Conservation (phyloP, 2,113 vertebrate species). For the Urocynchramus pylzowi region DNA sequence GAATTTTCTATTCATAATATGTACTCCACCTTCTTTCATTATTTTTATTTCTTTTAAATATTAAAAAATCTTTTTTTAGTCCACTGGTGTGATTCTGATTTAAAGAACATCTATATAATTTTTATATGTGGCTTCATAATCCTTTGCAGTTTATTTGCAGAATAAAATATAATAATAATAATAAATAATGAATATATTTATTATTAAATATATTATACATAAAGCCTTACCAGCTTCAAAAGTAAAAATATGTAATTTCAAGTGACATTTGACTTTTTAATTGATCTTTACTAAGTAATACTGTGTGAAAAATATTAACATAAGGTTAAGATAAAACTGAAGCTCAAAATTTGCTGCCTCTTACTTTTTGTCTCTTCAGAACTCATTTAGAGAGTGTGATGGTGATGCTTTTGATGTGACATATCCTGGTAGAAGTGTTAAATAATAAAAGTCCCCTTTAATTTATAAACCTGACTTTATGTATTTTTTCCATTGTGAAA, state of each 20-base stretch:
- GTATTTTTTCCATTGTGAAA: neutral
- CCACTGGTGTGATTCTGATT: neutral
- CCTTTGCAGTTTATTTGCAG: neutral
- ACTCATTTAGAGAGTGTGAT: neutral
- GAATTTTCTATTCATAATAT: neutral
- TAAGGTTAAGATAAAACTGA: neutral
- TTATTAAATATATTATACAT: no score
- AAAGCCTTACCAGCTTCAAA: neutral
- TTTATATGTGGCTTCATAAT: neutral
- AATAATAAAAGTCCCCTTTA: neutral
- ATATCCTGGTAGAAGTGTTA: neutral
- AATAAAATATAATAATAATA: no score
- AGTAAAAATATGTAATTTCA: neutral
- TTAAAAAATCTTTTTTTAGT: neutral
- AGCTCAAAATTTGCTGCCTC: neutral
- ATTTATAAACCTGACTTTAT: neutral
- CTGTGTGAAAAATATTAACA: neutral
- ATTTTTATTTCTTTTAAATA: neutral
- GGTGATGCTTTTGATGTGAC: neutral
- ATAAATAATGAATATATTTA: no score
- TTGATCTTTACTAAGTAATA: neutral
- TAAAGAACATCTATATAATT: neutral
- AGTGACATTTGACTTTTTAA: neutral
- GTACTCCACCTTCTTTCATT: accelerated
- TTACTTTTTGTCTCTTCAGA: neutral